Percentiles rank a stretch among this genome's conserved stretches.
These are phyloP conservation scores for Oreocharis arfaki DNA, from an alignment of 2,113 vertebrate genomes.

Conservation along the genomic window DNA sequence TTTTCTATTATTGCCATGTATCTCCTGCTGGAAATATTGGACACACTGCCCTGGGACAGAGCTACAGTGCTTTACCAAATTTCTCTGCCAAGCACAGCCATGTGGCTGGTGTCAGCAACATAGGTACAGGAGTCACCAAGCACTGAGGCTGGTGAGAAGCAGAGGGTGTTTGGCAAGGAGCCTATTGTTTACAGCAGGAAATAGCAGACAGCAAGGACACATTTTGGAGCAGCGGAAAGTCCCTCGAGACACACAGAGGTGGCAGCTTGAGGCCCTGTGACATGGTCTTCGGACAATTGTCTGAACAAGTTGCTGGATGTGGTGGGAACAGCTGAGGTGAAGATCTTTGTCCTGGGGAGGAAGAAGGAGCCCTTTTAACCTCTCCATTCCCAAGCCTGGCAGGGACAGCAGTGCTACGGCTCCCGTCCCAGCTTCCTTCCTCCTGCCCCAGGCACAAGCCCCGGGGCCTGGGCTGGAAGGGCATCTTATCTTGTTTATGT, in stretches of 20 bases:
- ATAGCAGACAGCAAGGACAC: neutral
- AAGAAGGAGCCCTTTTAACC: neutral
- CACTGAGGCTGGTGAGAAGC: neutral
- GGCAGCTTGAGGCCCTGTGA: neutral
- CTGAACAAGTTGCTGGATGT: fast-evolving
- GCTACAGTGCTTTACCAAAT: neutral
- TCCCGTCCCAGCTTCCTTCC: slow-evolving; percentile 38
- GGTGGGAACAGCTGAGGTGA: neutral
- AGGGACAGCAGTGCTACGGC: neutral
- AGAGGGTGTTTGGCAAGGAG: neutral
- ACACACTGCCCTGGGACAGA: too few relatives aligned
- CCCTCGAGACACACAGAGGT: neutral
- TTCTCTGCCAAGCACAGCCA: neutral
- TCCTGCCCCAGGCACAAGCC: neutral
- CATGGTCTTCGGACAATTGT: neutral
- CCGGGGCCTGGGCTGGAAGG: neutral
- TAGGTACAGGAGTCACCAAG: neutral
- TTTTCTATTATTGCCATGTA: fast-evolving
- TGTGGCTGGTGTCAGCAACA: fast-evolving
- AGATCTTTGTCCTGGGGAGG: neutral
- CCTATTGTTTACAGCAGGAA: neutral
- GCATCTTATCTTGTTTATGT: slow-evolving; percentile 22
- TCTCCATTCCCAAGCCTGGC: neutral
- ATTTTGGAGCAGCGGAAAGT: neutral
- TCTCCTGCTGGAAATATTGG: neutral